phyloP scores from a whole-genome alignment of 2,888 invertebrate species.

The Zaprionus bogoriensis region DNA sequence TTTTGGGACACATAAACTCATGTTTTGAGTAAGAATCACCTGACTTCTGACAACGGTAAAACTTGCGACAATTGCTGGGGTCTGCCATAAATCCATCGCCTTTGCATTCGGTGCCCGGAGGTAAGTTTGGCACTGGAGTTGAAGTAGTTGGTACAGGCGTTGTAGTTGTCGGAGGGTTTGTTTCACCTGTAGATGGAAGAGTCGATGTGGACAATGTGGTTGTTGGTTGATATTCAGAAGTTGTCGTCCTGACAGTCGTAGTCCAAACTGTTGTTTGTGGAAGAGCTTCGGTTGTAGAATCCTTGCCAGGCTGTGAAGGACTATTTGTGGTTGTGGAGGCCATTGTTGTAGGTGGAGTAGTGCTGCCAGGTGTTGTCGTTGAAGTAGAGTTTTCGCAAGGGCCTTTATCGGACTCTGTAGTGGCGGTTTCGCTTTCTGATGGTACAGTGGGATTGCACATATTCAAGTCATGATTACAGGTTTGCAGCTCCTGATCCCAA shows the following conservation, averaged over 20 bases:
- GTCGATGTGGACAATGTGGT: slow-evolving; percentile 17
- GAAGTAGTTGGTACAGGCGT: slow-evolving; percentile 52
- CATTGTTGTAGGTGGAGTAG: slow-evolving; percentile 9
- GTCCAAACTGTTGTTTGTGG: slow-evolving; percentile 25
- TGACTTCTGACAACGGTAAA: slow-evolving; percentile 85
- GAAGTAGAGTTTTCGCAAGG: slow-evolving; percentile 40
- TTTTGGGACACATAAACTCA: slow-evolving; percentile 86
- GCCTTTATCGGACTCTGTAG: slow-evolving; percentile 45
- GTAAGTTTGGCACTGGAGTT: slow-evolving; percentile 71
- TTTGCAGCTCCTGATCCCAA: slow-evolving; percentile 84
- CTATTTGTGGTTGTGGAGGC: background rate
- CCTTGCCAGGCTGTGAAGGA: background rate
- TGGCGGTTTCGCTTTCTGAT: slow-evolving; percentile 19
- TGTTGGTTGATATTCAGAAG: slow-evolving; percentile 16
- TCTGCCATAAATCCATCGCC: slow-evolving; percentile 87
- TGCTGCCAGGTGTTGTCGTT: slow-evolving; percentile 12
- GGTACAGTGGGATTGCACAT: slow-evolving; percentile 59
- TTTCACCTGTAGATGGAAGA: slow-evolving; percentile 17
- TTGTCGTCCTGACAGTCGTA: background rate
- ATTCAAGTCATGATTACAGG: slow-evolving; percentile 80
- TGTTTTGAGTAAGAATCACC: slow-evolving; percentile 80
- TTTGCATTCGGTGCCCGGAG: slow-evolving; percentile 83
- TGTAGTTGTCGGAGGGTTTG: slow-evolving; percentile 48
- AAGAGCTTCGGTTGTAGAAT: slow-evolving; percentile 14
- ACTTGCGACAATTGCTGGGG: slow-evolving; percentile 85